Evolutionary conservation across 2,888 invertebrate genomes (phyloP).

Genomic region (Melanargia galathea): DNA sequence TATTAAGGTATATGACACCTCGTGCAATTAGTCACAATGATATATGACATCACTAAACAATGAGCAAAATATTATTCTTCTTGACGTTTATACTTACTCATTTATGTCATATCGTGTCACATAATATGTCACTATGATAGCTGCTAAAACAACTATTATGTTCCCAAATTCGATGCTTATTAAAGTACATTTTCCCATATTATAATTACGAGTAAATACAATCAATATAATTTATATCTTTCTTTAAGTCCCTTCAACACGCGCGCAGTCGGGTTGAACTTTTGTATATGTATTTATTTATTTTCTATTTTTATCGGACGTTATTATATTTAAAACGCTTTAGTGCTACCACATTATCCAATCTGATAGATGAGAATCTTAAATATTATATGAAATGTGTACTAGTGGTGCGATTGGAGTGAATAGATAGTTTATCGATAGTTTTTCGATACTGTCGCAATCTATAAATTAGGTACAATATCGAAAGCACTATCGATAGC

Average conservation of each 20-base stretch:
- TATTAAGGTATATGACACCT: background rate
- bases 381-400: background rate
- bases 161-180: slow-evolving; percentile 22
- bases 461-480: background rate
- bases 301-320: slow-evolving; percentile 46
- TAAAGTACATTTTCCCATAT: slow-evolving; percentile 14
- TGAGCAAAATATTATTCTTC: background rate
- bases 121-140: slow-evolving; percentile 6
- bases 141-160: slow-evolving; percentile 12
- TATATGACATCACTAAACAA: slow-evolving; percentile 3
- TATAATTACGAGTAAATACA: slow-evolving; percentile 12
- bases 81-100: background rate
- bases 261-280: slow-evolving; percentile 38
- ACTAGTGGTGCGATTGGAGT: background rate
- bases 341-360: slow-evolving; percentile 1
- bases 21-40: background rate
- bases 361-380: background rate
- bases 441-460: background rate
- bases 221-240: slow-evolving; percentile 4
- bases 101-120: background rate
- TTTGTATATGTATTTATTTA: slow-evolving; percentile 26
- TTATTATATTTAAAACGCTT: slow-evolving; percentile 4
- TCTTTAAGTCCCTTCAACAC: slow-evolving; percentile 20
- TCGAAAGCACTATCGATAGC: background rate
- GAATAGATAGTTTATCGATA: background rate